phyloP scores from a whole-genome alignment of 2,797 vertebrate species.

The Gambusia yucatana region DNA sequence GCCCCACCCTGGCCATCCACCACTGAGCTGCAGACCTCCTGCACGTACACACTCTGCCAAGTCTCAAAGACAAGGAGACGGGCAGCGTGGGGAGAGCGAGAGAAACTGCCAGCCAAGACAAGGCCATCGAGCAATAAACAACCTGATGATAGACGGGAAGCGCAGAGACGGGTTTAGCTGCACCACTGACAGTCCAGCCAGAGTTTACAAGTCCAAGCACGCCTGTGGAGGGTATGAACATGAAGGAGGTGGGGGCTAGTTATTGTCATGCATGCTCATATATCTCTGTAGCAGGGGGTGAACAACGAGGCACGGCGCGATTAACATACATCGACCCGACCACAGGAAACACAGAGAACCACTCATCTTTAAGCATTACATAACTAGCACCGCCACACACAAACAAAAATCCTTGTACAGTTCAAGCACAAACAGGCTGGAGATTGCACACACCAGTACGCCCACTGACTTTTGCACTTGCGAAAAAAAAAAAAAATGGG shows the following conservation, averaged over 20 bases:
- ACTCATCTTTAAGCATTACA: slow-evolving; percentile 56
- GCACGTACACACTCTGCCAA: slow-evolving; percentile 74
- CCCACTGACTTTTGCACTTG: slow-evolving; percentile 60
- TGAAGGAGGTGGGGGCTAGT: not conserved
- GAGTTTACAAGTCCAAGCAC: slow-evolving; percentile 35
- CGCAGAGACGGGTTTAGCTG: slow-evolving; percentile 46
- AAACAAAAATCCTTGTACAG: slow-evolving; percentile 43
- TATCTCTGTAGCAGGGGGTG: slow-evolving; percentile 28
- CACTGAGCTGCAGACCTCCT: slow-evolving; percentile 60
- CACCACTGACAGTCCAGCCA: slow-evolving; percentile 37
- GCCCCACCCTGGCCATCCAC: slow-evolving; percentile 64
- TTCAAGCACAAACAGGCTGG: slow-evolving; percentile 44
- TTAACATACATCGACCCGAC: slow-evolving; percentile 46
- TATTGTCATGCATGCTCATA: slow-evolving; percentile 41
- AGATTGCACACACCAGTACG: slow-evolving; percentile 43
- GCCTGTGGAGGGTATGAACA: slow-evolving; percentile 16
- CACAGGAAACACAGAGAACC: slow-evolving; percentile 46
- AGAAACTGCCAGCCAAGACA: slow-evolving; percentile 39
- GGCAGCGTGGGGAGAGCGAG: slow-evolving; percentile 14
- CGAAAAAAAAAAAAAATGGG: slow-evolving; percentile 34
- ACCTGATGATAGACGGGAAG: slow-evolving; percentile 58
- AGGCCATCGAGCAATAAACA: slow-evolving; percentile 65
- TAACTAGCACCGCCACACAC: slow-evolving; percentile 52
- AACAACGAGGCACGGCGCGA: slow-evolving; percentile 36
- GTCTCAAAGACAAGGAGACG: slow-evolving; percentile 49